Evolutionary conservation across 2,113 vertebrate species (phyloP).

Genomic region (Oplegnathus fasciatus): DNA sequence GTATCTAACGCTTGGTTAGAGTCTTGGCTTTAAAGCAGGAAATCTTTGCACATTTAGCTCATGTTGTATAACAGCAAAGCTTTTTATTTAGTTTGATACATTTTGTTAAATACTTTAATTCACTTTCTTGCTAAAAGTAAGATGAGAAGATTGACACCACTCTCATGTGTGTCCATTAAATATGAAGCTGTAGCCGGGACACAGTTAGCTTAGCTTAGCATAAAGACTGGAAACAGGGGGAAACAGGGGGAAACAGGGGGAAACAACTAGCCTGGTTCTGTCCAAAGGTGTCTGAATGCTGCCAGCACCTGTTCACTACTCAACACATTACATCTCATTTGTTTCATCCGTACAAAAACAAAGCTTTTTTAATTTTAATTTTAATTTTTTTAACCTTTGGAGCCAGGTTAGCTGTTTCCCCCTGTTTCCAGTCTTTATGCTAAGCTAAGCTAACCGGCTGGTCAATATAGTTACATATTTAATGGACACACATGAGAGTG

Average conservation of each 20-base stretch:
- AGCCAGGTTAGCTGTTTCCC: neutral
- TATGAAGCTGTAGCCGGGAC: neutral
- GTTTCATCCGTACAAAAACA: neutral
- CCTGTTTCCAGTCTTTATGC: neutral
- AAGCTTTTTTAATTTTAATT: no score
- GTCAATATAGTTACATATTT: neutral
- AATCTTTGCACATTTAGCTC: neutral
- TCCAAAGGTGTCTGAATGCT: neutral
- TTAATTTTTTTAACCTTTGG: neutral
- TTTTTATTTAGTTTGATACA: neutral
- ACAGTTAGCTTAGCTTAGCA: neutral
- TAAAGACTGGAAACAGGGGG: neutral
- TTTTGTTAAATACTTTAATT: neutral
- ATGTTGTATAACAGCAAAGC: neutral
- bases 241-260: no score
- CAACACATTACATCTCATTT: neutral
- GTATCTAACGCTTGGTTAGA: neutral
- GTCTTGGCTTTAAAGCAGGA: slow-evolving; percentile 3
- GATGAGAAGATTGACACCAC: neutral
- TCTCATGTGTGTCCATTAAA: neutral
- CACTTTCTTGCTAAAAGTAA: neutral
- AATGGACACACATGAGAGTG: neutral
- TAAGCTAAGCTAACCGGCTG: neutral
- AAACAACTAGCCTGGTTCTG: neutral
- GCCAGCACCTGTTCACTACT: neutral